Base-by-base conservation (phyloP, 1,140 invertebrate genomes). In the Pogonomyrmex californicus region DNA sequence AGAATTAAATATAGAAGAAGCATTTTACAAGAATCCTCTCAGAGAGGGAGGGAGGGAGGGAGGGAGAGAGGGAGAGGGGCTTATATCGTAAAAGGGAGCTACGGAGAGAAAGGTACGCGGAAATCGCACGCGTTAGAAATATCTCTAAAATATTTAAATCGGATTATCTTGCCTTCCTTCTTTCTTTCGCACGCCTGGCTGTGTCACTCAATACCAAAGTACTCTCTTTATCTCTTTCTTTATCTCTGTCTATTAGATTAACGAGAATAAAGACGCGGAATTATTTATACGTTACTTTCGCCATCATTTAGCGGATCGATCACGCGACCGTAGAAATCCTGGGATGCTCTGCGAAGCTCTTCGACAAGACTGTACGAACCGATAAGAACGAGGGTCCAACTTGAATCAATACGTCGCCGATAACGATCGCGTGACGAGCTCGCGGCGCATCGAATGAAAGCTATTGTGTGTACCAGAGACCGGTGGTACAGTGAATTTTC, bases 71-170 rank as follows among this genome's bases (percentile, higher is more conserved):
- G 0, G 23, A 23, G 23, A 23, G 23, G 0, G 12, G 33, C 41
- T 73, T 49, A 60, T 60, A 75, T 4, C 23, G 30, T 49, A 47
- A 83, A 62, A 73, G 30, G 33, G 62, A 73, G 17, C 30, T 41
- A 36, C 14, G n/a, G 12, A 60, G 23, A n/a, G 17, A 49, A 60
- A 49, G 23, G 62, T n/a, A 56, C 30, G 56, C 30, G 68, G 33
- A 60, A 73, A 75, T 30, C 41, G 54, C 41, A n/a, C 54, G 47
- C n/a, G 12, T 56, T 54, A 81, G 49, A 81, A 81, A 44, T 70
- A 41, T 44, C 30, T 14, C 36, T 73, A 41, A 83, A 83, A 83
- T 73, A 73, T 73, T 83, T 60, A 83, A 83, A 75, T 62, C 30
- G 68, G 62, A 83, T 83, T 75, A 75, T 47, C 41, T 12, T 17